These are phyloP conservation scores for Trachelus tabidus DNA, from an alignment of 2,888 invertebrate genomes.

Conservation along the genomic window DNA sequence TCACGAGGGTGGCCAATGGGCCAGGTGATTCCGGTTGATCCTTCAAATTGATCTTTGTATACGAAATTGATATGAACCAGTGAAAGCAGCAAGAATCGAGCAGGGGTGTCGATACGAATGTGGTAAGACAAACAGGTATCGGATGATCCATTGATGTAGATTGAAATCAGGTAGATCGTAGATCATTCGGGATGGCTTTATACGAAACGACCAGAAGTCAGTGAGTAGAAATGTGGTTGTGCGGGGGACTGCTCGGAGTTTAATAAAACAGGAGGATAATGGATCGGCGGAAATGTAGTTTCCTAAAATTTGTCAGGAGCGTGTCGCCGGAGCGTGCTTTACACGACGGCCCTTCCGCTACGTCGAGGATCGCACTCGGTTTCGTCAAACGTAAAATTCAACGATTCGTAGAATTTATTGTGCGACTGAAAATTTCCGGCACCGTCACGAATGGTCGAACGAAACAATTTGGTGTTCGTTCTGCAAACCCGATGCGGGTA, in stretches of 20 bases:
- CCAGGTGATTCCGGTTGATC: background rate
- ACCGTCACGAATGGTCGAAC: background rate
- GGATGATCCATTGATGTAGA: background rate
- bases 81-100: background rate
- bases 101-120: background rate
- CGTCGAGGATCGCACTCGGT: background rate
- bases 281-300: background rate
- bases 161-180: background rate
- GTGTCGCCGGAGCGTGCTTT: background rate
- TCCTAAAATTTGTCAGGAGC: background rate
- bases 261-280: background rate
- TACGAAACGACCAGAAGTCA: background rate
- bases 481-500: background rate
- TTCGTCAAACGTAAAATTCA: slow-evolving; percentile 1
- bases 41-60: background rate
- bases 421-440: background rate
- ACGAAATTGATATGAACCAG: background rate
- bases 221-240: background rate
- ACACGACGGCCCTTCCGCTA: background rate
- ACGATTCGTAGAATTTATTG: background rate
- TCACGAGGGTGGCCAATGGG: background rate
- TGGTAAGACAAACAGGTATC: background rate
- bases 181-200: background rate
- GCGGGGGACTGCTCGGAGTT: background rate
- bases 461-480: background rate